A percentile compares a stretch with the other conserved stretches of the same genome.
Evolutionary conservation across 2,113 vertebrate species (phyloP).

Genomic region (Chaetodon auriga): DNA sequence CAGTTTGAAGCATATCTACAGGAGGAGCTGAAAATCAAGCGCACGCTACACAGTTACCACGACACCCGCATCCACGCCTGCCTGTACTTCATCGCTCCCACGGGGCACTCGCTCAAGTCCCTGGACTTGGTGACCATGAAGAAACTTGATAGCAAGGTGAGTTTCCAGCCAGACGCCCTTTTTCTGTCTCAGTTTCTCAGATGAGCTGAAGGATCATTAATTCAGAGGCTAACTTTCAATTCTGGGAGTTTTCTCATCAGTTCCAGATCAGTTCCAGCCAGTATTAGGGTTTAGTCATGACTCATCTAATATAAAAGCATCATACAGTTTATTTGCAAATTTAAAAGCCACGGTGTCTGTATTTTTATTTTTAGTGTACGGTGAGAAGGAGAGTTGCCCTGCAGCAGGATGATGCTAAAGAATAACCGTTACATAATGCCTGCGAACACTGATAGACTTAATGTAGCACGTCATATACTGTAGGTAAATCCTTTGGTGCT

Average conservation of each 20-base stretch:
- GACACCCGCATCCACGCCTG: constrained; percentile 96
- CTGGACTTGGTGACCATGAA: constrained; percentile 99
- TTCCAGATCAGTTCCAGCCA: background rate
- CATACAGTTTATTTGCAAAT: background rate
- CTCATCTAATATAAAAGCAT: background rate
- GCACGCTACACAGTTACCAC: constrained; percentile 95
- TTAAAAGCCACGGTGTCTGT: background rate
- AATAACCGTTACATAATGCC: background rate
- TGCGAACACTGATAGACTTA: background rate
- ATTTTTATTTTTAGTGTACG: background rate
- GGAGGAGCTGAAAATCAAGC: constrained; percentile 97
- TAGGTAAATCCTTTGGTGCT: constrained; percentile 20
- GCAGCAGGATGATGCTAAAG: background rate
- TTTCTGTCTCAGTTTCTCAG: background rate
- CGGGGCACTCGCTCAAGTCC: constrained; percentile 97
- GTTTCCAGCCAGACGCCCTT: constrained; percentile 2
- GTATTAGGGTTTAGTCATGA: background rate
- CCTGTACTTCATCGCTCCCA: constrained; percentile 97
- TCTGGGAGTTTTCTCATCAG: background rate
- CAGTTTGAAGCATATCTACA: constrained; percentile 98
- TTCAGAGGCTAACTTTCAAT: background rate
- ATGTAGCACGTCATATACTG: background rate
- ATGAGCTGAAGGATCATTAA: background rate
- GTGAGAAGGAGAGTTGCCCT: background rate
- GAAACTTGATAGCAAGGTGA: constrained; percentile 98